Base-by-base conservation (phyloP, 2,113 vertebrate genomes). In the Archocentrus centrarchus region DNA sequence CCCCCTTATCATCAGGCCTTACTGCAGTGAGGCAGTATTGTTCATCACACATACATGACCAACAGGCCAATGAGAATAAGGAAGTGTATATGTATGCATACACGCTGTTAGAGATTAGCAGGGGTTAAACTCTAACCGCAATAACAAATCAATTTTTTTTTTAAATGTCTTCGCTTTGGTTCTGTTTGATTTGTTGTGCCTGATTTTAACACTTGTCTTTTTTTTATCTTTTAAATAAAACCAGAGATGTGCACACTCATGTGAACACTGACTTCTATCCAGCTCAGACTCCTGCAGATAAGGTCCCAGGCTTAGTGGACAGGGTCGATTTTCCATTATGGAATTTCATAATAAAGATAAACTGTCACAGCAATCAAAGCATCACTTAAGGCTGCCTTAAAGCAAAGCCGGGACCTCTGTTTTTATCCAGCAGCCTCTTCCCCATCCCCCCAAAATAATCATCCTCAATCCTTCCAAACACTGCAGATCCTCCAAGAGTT, bases 271-370 rank as follows among this genome's bases (percentile, higher is more conserved):
- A 60, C 77, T 22, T 77, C 78, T 82, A 81, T 79, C 77, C 39
- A 83, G 79, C 73, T 73, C 66, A 82, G 58, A 85, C 85, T 81
- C 77, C 60, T 53, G 22, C 82, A 80, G 91, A 93, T 94, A 91
- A 92, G 80, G 75, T 90, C 83, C 83, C 24, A 15, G 75, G 89
- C 86, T 91, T 91, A 85, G 79, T 63, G 64, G 81, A 88, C 88
- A 85, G 80, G 93, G 91, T 95, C 91, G 91, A 95, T 96, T 95
- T 95, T 94, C 94, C 88, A 94, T 95, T 91, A 92, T 94, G 89
- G 86, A 93, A 92, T 94, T 93, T 93, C 66, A 94, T 94, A 95
- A 94, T 92, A 94, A 96, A 94, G 91, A 95, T 95, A 95, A 94
- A 95, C 90, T 91, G 88, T 93, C 91, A 85, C 81, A 61, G 85